These are phyloP conservation scores for Lithobates pipiens DNA, from an alignment of 2,797 vertebrate genomes.

Conservation along the genomic window DNA sequence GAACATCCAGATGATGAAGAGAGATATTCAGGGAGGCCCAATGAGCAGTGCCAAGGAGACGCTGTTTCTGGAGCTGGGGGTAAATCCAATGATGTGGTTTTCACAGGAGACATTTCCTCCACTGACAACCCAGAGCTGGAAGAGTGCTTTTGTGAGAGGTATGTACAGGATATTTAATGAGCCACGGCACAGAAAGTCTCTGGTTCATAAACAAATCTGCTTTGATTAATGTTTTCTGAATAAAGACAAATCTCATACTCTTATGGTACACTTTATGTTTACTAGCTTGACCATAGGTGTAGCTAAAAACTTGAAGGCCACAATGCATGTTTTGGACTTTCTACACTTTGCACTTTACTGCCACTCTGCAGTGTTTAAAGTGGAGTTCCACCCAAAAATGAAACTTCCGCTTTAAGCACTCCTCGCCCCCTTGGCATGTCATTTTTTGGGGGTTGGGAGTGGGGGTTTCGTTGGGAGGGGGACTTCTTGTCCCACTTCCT, in stretches of 20 bases:
- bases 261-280: background rate
- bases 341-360: too few species aligned
- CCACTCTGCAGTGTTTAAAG: too few species aligned
- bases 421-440: too few species aligned
- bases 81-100: conserved; percentile 87
- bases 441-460: too few species aligned
- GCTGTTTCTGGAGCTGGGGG: conserved; percentile 75
- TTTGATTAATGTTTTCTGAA: background rate
- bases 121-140: conserved; percentile 90
- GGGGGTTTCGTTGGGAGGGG: too few species aligned
- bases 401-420: too few species aligned
- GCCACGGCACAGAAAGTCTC: too few species aligned
- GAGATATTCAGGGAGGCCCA: conserved; percentile 73
- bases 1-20: conserved; percentile 95
- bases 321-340: too few species aligned
- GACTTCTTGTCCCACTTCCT: too few species aligned
- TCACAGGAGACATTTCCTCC: conserved; percentile 86
- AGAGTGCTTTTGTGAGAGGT: conserved; percentile 95
- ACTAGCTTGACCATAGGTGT: too few species aligned
- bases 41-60: conserved; percentile 78
- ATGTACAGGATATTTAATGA: background rate
- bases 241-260: background rate
- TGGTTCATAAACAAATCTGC: background rate
- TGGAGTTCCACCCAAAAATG: too few species aligned
- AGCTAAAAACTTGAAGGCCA: too few species aligned